phyloP scores from a whole-genome alignment of 2,888 invertebrate species.

The Acronicta aceris region DNA sequence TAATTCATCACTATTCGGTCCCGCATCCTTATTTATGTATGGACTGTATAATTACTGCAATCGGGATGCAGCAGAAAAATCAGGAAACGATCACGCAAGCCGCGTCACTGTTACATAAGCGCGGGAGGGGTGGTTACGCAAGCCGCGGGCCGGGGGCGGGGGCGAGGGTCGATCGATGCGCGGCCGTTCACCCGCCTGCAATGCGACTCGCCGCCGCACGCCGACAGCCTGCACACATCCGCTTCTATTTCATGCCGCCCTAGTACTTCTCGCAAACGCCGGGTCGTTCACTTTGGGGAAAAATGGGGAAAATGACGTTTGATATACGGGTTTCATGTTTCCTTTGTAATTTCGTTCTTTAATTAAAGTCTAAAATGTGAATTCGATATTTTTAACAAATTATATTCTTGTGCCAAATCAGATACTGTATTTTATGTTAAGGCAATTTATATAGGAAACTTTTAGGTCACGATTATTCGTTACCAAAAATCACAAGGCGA shows the following conservation, averaged over 20 bases:
- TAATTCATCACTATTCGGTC: conserved; percentile 7
- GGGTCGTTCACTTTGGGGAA: conserved; percentile 62
- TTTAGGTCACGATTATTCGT: not conserved
- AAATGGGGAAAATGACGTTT: conserved; percentile 48
- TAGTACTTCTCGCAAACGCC: conserved; percentile 68
- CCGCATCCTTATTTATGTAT: conserved; percentile 32
- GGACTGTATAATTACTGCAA: conserved; percentile 54
- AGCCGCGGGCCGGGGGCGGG: conserved; percentile 62
- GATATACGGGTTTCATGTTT: conserved; percentile 38
- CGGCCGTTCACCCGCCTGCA: conserved; percentile 89
- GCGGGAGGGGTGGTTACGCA: conserved; percentile 78
- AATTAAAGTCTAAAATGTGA: conserved; percentile 20
- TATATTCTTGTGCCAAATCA: not conserved
- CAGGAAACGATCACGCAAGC: conserved; percentile 78
- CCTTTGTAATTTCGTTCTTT: conserved; percentile 20
- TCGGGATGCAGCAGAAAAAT: conserved; percentile 62
- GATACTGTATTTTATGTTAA: not conserved
- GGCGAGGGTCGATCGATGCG: conserved; percentile 80
- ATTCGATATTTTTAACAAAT: conserved; percentile 4
- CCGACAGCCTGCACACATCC: conserved; percentile 65
- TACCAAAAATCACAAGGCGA: not conserved
- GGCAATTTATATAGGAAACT: no score
- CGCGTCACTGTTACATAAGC: conserved; percentile 85
- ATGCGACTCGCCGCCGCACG: conserved; percentile 78
- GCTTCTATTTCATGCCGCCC: conserved; percentile 73